Evolutionary conservation across 2,797 vertebrate genomes (phyloP).

Genomic region (Melopsittacus undulatus): DNA sequence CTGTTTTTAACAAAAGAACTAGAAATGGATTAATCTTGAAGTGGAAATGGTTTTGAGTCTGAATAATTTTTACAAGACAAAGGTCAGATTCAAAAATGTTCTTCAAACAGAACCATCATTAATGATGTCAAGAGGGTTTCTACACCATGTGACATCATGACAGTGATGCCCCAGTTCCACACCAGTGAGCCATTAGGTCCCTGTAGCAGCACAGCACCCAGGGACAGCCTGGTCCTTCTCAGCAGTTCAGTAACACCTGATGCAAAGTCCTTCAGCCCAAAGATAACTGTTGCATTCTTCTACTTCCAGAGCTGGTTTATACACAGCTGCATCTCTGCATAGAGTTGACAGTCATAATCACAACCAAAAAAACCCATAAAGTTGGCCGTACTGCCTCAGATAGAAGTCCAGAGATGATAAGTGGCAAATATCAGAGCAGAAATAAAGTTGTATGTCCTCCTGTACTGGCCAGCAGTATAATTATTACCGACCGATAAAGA

Average conservation of each 20-base stretch:
- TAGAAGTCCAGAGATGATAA: not conserved
- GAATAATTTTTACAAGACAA: not conserved
- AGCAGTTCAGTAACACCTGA: not conserved
- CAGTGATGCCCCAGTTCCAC: too few relatives aligned
- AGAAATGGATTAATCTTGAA: conserved; percentile 18
- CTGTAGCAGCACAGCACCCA: too few relatives aligned
- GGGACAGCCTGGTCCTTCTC: not conserved
- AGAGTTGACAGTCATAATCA: not conserved
- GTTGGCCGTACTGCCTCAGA: not conserved
- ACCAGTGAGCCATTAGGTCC: rapidly evolving
- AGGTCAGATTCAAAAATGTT: not conserved
- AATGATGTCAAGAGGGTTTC: not conserved
- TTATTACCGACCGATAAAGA: not conserved
- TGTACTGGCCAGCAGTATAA: not conserved
- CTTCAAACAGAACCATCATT: not conserved
- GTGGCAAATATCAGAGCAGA: not conserved
- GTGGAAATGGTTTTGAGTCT: not conserved
- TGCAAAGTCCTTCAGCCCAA: not conserved
- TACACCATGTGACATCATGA: rapidly evolving
- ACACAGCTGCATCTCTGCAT: not conserved
- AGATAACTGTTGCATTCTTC: not conserved
- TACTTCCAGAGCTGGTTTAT: not conserved
- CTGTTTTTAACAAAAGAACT: conserved; percentile 22
- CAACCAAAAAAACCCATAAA: not conserved
- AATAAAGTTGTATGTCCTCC: not conserved